Percentiles rank a stretch among this genome's conserved stretches.
Evolutionary conservation across 2,797 vertebrate species (phyloP).

Genomic region (Premnoplex brunnescens): DNA sequence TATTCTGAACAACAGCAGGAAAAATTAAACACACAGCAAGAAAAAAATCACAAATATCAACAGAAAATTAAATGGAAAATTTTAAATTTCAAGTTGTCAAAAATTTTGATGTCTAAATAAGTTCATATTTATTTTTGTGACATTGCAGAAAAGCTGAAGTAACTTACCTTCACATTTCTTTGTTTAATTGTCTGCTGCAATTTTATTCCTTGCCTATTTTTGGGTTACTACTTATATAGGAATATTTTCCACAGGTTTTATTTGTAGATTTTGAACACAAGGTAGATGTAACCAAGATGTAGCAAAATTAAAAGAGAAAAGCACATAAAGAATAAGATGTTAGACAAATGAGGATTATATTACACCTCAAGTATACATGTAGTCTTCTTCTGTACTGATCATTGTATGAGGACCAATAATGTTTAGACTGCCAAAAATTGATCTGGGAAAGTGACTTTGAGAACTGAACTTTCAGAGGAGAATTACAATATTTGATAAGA

Average conservation of each 20-base stretch:
- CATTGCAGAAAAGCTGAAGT: background rate
- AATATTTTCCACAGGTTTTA: background rate
- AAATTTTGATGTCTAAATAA: background rate
- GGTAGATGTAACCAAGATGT: background rate
- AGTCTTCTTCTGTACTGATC: background rate
- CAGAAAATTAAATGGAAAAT: background rate
- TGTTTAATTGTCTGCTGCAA: background rate
- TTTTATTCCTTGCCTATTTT: background rate
- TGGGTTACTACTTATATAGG: background rate
- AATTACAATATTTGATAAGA: background rate
- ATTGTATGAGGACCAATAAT: background rate
- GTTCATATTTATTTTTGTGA: background rate
- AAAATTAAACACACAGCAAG: background rate
- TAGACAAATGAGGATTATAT: background rate
- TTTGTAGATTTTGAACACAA: background rate
- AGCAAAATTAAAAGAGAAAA: background rate
- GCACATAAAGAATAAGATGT: background rate
- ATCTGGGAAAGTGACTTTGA: background rate
- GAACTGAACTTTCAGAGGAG: background rate
- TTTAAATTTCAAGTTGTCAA: background rate
- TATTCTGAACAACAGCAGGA: background rate
- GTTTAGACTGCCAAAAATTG: background rate
- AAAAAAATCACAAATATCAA: background rate
- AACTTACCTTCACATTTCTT: background rate
- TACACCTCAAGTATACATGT: background rate